Evolutionary conservation across 2,797 vertebrate species (phyloP), one percentile per base, ranked within the genome.

Genomic region (Oreortyx pictus): DNA sequence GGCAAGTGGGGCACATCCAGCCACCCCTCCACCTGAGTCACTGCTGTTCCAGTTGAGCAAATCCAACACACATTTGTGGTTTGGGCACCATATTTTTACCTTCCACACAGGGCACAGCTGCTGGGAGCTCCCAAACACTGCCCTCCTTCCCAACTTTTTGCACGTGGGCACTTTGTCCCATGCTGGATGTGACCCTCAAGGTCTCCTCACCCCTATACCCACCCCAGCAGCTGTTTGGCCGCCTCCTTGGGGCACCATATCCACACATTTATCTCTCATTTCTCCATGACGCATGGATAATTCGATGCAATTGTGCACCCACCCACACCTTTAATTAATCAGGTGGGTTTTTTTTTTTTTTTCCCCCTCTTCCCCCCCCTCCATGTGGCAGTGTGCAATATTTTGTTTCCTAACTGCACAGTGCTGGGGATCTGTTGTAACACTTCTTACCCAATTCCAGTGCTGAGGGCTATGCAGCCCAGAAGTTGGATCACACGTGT

Each of bases 381-480:
- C 83, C 88, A 88, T 0, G 0, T 73, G 78, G 67, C 33, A 66
- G 80, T 92, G 73, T 86, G 93, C 87, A 94, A 95, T 90, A 82
- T 92, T 95, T 84, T 78, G 67, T 96, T 96, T 92, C 94, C 89
- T 88, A 95, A 95, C 66, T 87, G 14, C 5, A 9, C 67, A 79
- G 67, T 17, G 43, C 57, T 64, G 67, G 67, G 67, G 47, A 44
- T 76, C 92, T 96, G 90, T 94, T 77, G 95, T 67, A 94, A 96
- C 33, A 84, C 67, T 96, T 93, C 95, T 96, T 96, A 88, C 90
- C 71, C 77, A 95, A 93, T 73, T 86, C 39, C 83, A 79, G 74
- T n/a, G 43, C 60, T 14, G 66, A 84, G 35, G 64, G 65, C 83
- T 78, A 54, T 1, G 14, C 46, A 81, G 74, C 59, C 83, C 89